phyloP scores from a whole-genome alignment of 2,113 vertebrate species.

The Urocolius indicus region DNA sequence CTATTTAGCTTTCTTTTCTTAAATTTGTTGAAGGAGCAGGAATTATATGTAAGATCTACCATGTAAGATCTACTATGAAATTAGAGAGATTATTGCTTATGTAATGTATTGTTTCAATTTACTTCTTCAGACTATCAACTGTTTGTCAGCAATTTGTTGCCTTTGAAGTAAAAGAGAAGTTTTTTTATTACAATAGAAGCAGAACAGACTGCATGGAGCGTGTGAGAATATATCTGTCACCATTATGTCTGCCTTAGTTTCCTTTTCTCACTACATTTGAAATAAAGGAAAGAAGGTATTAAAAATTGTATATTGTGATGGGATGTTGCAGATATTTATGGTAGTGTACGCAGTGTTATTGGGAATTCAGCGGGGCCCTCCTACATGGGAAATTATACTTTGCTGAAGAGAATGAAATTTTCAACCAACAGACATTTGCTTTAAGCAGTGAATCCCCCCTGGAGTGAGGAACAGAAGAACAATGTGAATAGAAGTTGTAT shows the following conservation, averaged over 20 bases:
- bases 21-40: neutral
- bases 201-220: neutral
- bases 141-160: neutral
- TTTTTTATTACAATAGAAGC: neutral
- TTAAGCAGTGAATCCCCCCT: neutral
- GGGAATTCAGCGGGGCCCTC: neutral
- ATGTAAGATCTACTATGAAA: neutral
- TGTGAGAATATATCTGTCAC: neutral
- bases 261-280: neutral
- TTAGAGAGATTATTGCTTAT: neutral
- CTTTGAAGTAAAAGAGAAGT: neutral
- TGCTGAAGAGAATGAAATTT: neutral
- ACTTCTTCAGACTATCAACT: neutral
- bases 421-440: neutral
- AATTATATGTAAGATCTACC: neutral
- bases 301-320: neutral
- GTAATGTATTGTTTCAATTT: neutral
- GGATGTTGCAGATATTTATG: neutral
- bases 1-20: neutral
- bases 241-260: neutral
- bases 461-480: neutral
- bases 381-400: neutral
- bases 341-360: neutral
- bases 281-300: neutral
- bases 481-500: neutral